phyloP scores from a whole-genome alignment of 2,113 vertebrate genomes.

The Rhinogobius similis region DNA sequence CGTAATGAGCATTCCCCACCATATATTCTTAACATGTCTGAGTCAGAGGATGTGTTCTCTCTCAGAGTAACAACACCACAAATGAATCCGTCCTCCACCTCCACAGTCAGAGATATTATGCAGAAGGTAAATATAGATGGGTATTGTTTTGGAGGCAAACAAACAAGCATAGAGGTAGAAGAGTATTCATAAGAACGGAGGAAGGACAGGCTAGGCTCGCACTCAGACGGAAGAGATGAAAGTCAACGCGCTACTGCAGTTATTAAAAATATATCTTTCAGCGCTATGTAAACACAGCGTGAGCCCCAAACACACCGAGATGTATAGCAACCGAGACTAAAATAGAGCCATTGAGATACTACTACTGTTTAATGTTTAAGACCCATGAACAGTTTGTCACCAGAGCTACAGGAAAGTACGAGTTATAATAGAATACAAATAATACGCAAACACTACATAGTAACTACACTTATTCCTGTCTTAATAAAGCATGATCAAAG shows the following conservation, averaged over 20 bases:
- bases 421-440: no score
- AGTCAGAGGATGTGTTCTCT: not conserved
- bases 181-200: constrained; percentile 31
- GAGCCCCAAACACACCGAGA: not conserved
- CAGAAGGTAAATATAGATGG: constrained; percentile 41
- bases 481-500: no score
- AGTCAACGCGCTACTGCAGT: not conserved
- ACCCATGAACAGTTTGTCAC: not conserved
- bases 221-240: not conserved
- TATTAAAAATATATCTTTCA: not conserved
- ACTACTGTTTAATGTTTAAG: not conserved
- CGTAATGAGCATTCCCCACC: no score
- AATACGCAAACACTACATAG: no score
- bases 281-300: not conserved
- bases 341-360: not conserved
- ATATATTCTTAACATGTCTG: not conserved
- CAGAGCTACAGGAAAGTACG: not conserved
- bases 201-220: constrained; percentile 19
- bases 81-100: not conserved
- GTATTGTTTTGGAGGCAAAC: constrained; percentile 15
- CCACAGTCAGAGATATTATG: constrained; percentile 1
- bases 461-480: no score
- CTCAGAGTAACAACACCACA: not conserved
- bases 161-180: constrained; percentile 22
- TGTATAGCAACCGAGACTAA: not conserved